phyloP scores from a whole-genome alignment of 2,797 vertebrate species.

The Tragelaphus eurycerus region DNA sequence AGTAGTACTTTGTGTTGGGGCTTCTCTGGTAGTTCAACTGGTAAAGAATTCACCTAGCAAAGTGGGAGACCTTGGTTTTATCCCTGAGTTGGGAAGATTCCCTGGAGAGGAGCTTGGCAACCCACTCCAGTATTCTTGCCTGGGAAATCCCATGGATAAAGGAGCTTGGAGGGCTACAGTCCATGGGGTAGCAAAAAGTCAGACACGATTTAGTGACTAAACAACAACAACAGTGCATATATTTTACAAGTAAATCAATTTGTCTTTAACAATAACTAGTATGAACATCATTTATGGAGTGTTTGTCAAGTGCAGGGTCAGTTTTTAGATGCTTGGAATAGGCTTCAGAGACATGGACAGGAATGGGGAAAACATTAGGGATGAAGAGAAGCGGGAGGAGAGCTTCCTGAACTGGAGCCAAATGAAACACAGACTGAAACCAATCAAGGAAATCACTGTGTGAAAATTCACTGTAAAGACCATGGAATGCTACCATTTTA shows the following conservation, averaged over 20 bases:
- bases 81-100: background rate
- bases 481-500: background rate
- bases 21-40: background rate
- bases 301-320: background rate
- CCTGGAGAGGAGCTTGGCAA: background rate
- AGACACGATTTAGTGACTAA: background rate
- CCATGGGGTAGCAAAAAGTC: background rate
- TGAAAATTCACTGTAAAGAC: background rate
- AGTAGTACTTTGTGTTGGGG: background rate
- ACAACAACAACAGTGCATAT: background rate
- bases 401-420: background rate
- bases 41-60: background rate
- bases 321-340: background rate
- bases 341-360: background rate
- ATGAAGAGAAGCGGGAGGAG: background rate
- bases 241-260: background rate
- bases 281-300: background rate
- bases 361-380: background rate
- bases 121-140: background rate
- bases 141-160: background rate
- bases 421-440: conserved; percentile 15
- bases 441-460: background rate
- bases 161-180: background rate
- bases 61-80: background rate
- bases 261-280: background rate